Conservation (phyloP, 2,797 vertebrate species). For the Syngnathus acus region DNA sequence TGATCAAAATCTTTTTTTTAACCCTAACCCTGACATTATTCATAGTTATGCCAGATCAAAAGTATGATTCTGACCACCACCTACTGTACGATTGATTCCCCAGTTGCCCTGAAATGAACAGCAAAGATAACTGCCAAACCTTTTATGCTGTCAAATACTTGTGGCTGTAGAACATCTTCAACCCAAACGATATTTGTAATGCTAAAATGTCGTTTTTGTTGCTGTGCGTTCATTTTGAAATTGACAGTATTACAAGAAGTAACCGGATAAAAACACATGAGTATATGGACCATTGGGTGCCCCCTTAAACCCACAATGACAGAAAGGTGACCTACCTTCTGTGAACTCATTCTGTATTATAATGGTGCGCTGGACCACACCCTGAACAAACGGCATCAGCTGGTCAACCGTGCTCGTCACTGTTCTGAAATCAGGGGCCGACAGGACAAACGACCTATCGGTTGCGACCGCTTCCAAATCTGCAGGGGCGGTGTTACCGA, state of each 20-base stretch:
- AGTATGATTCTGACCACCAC: neutral
- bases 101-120: neutral
- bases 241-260: neutral
- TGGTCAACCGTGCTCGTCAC: slow-evolving; percentile 72
- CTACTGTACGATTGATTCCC: neutral
- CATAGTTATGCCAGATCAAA: neutral
- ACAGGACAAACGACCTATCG: slow-evolving; percentile 80
- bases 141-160: neutral
- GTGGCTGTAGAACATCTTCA: neutral
- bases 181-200: neutral
- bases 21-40: no score
- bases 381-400: slow-evolving; percentile 79
- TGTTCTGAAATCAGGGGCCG: slow-evolving; percentile 75
- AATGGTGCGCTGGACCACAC: slow-evolving; percentile 82
- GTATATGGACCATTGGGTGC: neutral
- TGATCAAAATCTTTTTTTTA: no score
- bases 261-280: neutral
- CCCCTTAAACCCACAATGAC: slow-evolving; percentile 23
- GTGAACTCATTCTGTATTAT: slow-evolving; percentile 81
- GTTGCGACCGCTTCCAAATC: slow-evolving; percentile 86
- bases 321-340: slow-evolving; percentile 87
- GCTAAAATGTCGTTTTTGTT: neutral
- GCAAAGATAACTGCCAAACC: neutral
- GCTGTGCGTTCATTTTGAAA: neutral
- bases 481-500: slow-evolving; percentile 70